These are phyloP conservation scores for Bacillus rossius DNA, from an alignment of 1,140 invertebrate genomes.

Conservation along the genomic window DNA sequence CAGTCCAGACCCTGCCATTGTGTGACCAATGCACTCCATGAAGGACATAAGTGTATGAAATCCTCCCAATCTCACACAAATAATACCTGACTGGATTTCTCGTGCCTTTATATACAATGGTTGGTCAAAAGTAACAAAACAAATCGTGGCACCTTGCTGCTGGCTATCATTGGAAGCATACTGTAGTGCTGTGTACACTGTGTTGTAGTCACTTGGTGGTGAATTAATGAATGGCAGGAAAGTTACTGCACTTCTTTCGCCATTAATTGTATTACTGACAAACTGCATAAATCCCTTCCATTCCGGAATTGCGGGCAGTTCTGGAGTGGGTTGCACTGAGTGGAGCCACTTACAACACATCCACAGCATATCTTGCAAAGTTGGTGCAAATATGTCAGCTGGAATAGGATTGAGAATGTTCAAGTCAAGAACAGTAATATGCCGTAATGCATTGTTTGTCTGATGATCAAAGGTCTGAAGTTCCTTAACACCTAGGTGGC, in stretches of 20 bases:
- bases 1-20: constrained; percentile 38
- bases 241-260: constrained; percentile 12
- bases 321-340: no score
- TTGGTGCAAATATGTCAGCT: neutral
- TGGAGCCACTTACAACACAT: neutral
- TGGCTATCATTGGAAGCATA: neutral
- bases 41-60: constrained; percentile 41
- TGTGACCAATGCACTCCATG: constrained; percentile 34
- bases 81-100: constrained; percentile 33
- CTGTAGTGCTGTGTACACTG: neutral
- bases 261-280: constrained; percentile 11
- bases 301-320: neutral
- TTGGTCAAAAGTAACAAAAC: constrained; percentile 27
- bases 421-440: neutral
- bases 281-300: constrained; percentile 29
- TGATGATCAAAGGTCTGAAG: neutral
- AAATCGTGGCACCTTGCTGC: constrained; percentile 13
- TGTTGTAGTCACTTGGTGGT: neutral
- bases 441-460: neutral
- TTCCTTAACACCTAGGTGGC: neutral
- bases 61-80: constrained; percentile 22
- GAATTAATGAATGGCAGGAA: constrained; percentile 4
- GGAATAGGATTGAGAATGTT: neutral
- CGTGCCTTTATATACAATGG: constrained; percentile 39
- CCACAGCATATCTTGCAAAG: neutral